Evolutionary conservation across 1,140 invertebrate genomes (phyloP).

Genomic region (Solenopsis fugax): DNA sequence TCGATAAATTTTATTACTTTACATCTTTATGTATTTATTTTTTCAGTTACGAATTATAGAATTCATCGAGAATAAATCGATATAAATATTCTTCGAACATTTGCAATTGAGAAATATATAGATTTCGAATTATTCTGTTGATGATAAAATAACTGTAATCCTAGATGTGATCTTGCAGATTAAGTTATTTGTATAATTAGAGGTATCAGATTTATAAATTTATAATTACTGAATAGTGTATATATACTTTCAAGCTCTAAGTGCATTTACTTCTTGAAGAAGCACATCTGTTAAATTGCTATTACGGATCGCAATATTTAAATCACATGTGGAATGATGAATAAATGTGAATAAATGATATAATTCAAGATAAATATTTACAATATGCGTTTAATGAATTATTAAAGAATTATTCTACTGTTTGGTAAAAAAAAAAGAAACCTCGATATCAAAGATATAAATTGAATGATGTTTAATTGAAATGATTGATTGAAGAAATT

Average conservation of each 20-base stretch:
- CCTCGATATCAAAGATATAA: constrained; percentile 15
- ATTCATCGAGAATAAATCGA: constrained; percentile 13
- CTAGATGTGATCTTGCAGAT: background rate
- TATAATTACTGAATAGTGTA: constrained; percentile 36
- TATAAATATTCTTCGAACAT: constrained; percentile 24
- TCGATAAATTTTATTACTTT: constrained; percentile 6
- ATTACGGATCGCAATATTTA: constrained; percentile 17
- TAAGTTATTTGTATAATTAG: constrained; percentile 34
- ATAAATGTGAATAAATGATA: background rate
- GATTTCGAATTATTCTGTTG: constrained; percentile 21
- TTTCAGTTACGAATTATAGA: constrained; percentile 26
- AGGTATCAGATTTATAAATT: constrained; percentile 38
- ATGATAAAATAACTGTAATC: constrained; percentile 17
- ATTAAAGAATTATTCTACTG: constrained; percentile 35
- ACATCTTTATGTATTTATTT: constrained; percentile 10
- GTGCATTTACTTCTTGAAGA: constrained; percentile 36
- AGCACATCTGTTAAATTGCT: background rate
- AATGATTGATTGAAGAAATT: background rate
- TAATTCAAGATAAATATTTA: constrained; percentile 44
- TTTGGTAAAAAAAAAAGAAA: constrained; percentile 30
- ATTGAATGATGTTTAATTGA: constrained; percentile 16
- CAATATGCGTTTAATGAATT: constrained; percentile 14
- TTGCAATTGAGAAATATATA: constrained; percentile 20
- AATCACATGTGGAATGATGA: constrained; percentile 21
- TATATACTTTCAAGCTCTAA: constrained; percentile 45